phyloP scores from a whole-genome alignment of 2,113 vertebrate species.

The Nesoenas mayeri region DNA sequence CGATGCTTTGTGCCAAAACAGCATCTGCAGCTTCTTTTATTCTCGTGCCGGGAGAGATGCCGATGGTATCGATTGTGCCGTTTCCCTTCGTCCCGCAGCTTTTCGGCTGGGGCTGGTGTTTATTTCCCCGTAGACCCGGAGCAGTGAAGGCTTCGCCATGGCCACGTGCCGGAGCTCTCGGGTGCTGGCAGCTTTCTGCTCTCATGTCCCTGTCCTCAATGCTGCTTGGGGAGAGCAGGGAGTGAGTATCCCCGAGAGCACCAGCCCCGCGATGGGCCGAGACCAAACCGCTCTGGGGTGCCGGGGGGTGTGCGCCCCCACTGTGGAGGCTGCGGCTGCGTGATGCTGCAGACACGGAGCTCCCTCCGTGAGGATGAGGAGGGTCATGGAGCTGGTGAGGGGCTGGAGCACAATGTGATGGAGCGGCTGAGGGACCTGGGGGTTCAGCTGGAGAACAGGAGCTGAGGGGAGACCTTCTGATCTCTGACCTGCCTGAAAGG shows the following conservation, averaged over 20 bases:
- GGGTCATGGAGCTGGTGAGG: too few relatives aligned
- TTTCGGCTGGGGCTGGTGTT: not conserved
- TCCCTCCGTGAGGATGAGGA: not conserved
- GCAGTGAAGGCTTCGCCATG: not conserved
- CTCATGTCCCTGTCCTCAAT: too few relatives aligned
- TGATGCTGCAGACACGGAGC: not conserved
- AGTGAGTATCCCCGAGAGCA: accelerated
- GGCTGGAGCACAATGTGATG: too few relatives aligned
- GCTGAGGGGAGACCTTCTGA: too few relatives aligned
- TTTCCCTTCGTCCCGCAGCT: not conserved
- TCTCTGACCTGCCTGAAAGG: too few relatives aligned
- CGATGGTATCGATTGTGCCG: not conserved
- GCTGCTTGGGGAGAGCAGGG: not conserved
- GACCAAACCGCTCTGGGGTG: not conserved
- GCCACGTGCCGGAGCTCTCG: not conserved
- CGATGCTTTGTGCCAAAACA: not conserved
- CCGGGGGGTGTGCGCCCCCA: accelerated
- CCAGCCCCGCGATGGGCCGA: accelerated
- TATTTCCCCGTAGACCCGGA: accelerated
- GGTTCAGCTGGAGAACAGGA: too few relatives aligned
- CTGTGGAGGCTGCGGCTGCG: accelerated
- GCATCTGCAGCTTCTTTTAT: not conserved
- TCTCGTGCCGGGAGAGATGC: not conserved
- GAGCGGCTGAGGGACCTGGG: too few relatives aligned
- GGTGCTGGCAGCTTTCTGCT: too few relatives aligned